These are phyloP conservation scores for Zaprionus taronus DNA, from an alignment of 1,140 invertebrate species.

Conservation along the genomic window DNA sequence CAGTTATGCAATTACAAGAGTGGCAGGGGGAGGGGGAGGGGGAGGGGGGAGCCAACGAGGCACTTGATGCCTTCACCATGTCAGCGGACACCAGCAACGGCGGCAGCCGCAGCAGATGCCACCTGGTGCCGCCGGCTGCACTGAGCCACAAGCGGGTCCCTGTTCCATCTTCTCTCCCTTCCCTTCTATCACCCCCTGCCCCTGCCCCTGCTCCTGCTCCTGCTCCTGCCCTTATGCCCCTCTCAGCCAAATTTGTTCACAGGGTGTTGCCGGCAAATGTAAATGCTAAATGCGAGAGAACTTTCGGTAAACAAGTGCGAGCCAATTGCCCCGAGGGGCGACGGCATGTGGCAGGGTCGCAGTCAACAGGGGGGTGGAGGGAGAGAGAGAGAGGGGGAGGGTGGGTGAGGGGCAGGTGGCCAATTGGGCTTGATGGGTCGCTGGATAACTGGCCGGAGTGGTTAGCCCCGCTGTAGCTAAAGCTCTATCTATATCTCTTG, in stretches of 20 bases:
- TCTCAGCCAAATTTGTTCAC: neutral
- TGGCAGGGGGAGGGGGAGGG: conserved; percentile 44
- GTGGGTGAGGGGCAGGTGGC: neutral
- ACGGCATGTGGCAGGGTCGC: conserved; percentile 5
- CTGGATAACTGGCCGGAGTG: neutral
- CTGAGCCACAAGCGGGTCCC: neutral
- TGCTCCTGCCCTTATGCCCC: neutral
- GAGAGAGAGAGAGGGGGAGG: neutral
- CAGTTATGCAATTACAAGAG: conserved; percentile 74
- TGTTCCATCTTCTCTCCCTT: neutral
- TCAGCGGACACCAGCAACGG: conserved; percentile 37
- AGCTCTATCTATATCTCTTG: conserved; percentile 8
- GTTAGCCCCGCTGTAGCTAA: conserved; percentile 7
- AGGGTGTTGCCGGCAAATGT: conserved; percentile 13
- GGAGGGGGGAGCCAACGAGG: conserved; percentile 52
- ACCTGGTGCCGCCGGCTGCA: conserved; percentile 13
- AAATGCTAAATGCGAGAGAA: conserved; percentile 69
- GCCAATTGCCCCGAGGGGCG: conserved; percentile 53
- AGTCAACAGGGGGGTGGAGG: neutral
- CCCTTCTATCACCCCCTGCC: neutral
- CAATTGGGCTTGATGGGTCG: conserved; percentile 9
- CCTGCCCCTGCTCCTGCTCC: neutral
- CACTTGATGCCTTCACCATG: conserved; percentile 54
- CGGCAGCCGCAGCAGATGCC: conserved; percentile 33
- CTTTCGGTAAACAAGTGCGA: conserved; percentile 73